A percentile compares a stretch with the other conserved stretches of the same genome.
Conservation (phyloP, 1,140 invertebrate genomes). For the Metopolophium dirhodum region DNA sequence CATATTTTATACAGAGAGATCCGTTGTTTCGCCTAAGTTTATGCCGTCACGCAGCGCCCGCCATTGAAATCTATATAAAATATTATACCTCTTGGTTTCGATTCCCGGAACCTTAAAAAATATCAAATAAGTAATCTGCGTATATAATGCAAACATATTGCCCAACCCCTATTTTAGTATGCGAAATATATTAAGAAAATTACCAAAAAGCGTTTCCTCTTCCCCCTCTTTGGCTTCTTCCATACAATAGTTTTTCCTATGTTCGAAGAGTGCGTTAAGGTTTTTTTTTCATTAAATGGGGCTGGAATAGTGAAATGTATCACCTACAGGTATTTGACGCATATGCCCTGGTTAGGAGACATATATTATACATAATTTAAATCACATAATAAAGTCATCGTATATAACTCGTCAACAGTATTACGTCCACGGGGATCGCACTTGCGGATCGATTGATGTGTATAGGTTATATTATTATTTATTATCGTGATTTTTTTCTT, state of each 20-base stretch:
- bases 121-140: background rate
- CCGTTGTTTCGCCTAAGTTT: background rate
- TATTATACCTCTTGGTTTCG: background rate
- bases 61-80: background rate
- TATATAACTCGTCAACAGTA: background rate
- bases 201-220: background rate
- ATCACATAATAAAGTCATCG: too few species aligned
- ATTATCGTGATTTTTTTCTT: background rate
- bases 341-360: too few species aligned
- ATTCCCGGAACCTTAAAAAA: background rate
- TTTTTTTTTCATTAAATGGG: too few species aligned
- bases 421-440: background rate
- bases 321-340: background rate
- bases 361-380: too few species aligned
- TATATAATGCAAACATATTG: background rate
- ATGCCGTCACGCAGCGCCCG: background rate
- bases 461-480: background rate
- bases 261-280: too few species aligned
- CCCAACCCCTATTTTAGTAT: background rate
- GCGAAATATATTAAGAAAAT: background rate
- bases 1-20: background rate
- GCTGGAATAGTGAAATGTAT: too few species aligned
- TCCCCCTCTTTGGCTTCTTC: too few species aligned
- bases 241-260: too few species aligned
- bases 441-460: background rate